Base-by-base conservation (phyloP, 1,140 invertebrate species). In the Brachionus manjavacas region DNA sequence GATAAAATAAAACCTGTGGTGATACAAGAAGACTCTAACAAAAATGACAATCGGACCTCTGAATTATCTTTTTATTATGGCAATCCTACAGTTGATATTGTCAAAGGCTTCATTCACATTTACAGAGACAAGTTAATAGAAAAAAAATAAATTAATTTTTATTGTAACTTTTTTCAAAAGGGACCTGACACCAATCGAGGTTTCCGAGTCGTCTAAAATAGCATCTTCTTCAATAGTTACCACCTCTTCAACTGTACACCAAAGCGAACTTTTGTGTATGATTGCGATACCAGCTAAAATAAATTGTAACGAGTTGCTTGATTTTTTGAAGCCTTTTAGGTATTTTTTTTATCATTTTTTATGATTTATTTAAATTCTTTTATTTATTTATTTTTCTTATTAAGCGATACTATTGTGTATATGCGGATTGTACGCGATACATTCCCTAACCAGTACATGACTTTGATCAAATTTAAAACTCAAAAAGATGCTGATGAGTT, bases 391-490 rank as follows among this genome's bases (percentile, higher is more conserved):
- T 55, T 80, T 72, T 66, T n/a, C 14, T 52, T 76, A 87, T 88
- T 28, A 79, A 91, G 95, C 88, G 91, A 93, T 84, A 93, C 95
- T 86, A 95, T 99, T 76, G 92, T 94, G 86, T 93, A 96, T 88
- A 94, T 99, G 86, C 92, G 95, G 86, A 95, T 99, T 68, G 93
- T 99, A 46, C 91, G 95, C 55, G 92, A 93, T 86, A 92, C 92
- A 25, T 90, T 91, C 23, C 95, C 96, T 4, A 98, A 99, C 90
- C 96, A 97, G 87, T 99, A 98, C 87, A 98, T 99, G 96, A 94
- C 95, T 39, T 89, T 98, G 4, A 90, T 99, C 20, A 97, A 95
- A 89, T 95, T 94, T 86, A 90, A 91, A 85, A 91, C 90, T 85
- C 92, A 93, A 92, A 91, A 92, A 85, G 92, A 94, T 41, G 95